Conservation (phyloP, 2,113 vertebrate species). For the Percopsis transmontana region DNA sequence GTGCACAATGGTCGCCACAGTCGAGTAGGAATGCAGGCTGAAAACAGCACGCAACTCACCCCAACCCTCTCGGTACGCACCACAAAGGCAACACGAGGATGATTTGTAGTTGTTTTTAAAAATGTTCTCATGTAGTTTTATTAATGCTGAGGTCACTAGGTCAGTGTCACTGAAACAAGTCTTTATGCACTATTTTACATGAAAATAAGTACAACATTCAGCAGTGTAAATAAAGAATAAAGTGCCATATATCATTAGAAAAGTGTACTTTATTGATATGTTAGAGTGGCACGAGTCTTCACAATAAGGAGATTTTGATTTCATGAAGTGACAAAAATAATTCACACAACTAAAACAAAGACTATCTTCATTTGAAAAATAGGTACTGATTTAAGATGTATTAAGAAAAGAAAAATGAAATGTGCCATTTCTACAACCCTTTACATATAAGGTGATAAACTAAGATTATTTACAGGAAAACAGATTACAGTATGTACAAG, state of each 20-base stretch:
- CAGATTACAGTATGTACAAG: slow-evolving; percentile 72
- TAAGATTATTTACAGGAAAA: slow-evolving; percentile 71
- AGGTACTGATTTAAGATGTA: slow-evolving; percentile 58
- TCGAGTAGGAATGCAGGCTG: too few relatives aligned
- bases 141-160: too few relatives aligned
- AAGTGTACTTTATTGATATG: slow-evolving; percentile 73
- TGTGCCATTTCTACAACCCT: slow-evolving; percentile 70
- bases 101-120: too few relatives aligned
- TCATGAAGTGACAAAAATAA: slow-evolving; percentile 42
- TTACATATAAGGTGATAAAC: slow-evolving; percentile 68
- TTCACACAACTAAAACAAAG: slow-evolving; percentile 53
- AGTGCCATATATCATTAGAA: slow-evolving; percentile 55
- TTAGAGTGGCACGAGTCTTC: slow-evolving; percentile 67
- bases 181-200: background rate
- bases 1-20: too few relatives aligned
- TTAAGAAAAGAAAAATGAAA: slow-evolving; percentile 26
- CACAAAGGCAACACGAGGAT: too few relatives aligned
- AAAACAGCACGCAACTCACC: too few relatives aligned
- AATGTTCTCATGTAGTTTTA: too few relatives aligned
- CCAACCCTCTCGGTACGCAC: too few relatives aligned
- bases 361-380: slow-evolving; percentile 61
- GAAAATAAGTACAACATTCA: background rate
- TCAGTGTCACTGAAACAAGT: too few relatives aligned
- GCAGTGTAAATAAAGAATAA: background rate
- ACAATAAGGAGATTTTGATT: slow-evolving; percentile 53